A percentile compares a stretch with the other conserved stretches of the same genome.
Conservation (phyloP, 2,888 invertebrate species). For the Helobdella robusta region DNA sequence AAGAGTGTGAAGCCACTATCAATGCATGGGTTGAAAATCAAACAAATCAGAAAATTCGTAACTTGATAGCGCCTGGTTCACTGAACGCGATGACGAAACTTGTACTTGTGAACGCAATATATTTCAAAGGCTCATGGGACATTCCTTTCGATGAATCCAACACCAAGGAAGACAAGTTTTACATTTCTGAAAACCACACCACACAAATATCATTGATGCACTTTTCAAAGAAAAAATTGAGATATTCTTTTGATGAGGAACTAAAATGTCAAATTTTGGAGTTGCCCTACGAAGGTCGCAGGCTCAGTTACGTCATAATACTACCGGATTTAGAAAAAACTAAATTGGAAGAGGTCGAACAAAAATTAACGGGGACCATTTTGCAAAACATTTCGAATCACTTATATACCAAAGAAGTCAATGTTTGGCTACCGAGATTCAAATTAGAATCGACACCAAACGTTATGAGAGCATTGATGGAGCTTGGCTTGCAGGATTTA, state of each 20-base stretch:
- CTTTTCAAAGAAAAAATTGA: not conserved
- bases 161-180: constrained; percentile 52
- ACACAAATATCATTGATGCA: constrained; percentile 9
- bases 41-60: constrained; percentile 69
- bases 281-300: constrained; percentile 13
- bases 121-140: constrained; percentile 45
- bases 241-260: not conserved
- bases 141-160: constrained; percentile 54
- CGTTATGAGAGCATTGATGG: constrained; percentile 26
- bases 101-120: constrained; percentile 49
- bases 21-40: constrained; percentile 70
- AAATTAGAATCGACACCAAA: constrained; percentile 31
- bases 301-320: constrained; percentile 18
- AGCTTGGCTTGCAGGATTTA: constrained; percentile 32
- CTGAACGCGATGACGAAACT: constrained; percentile 39
- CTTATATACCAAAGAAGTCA: constrained; percentile 23
- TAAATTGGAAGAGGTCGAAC: constrained; percentile 21
- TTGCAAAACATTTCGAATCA: constrained; percentile 8
- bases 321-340: constrained; percentile 9
- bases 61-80: constrained; percentile 59
- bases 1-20: constrained; percentile 50
- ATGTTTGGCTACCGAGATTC: constrained; percentile 34
- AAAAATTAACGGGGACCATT: constrained; percentile 22
- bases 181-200: not conserved
- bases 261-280: constrained; percentile 18